Base-by-base conservation (phyloP, 2,888 invertebrate species). In the Anthophora plumipes region DNA sequence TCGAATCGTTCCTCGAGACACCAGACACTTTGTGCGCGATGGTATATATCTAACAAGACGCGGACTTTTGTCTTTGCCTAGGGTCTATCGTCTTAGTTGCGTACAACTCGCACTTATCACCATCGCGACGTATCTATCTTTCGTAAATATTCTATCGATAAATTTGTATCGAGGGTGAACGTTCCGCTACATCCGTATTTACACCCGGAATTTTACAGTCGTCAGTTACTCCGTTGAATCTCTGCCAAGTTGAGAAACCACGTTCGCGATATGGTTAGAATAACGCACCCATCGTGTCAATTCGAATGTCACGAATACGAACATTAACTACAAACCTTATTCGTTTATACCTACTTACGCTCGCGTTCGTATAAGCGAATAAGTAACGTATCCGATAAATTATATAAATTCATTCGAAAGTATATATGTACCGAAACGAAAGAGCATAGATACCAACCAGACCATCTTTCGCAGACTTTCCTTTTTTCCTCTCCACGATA, bases 11-110 rank as follows among this genome's bases (percentile, higher is more conserved):
- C n/a, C n/a, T n/a, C n/a, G n/a, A n/a, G n/a, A n/a, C 92, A 92
- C 92, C 92, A 88, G 90, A 92, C 89, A 89, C 92, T 88, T 90
- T 92, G 92, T 92, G 92, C 79, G 84, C 84, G 81, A 73, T 73
- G 77, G 89, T 89, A 91, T 88, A n/a, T 92, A 88, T 89, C 88
- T 92, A 91, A 91, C 83, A 20, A 57, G 55, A 55, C 39, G 76
- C 80, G 85, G 83, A 85, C 81, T 78, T 80, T 88, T 86, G 88
- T 87, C 85, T 84, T 88, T 89, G 82, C 85, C 80, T 86, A 78
- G 6, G n/a, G 84, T 82, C 83, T 77, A 25, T 52, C 39, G 77
- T 81, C 69, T 39, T 68, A 77, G 77, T 82, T 72, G 79, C 85
- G 81, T 76, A 77, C 73, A 61, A 41, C 57, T 77, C 59, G 77